Evolutionary conservation across 2,113 vertebrate genomes (phyloP).

Genomic region (Pholis gunnellus): DNA sequence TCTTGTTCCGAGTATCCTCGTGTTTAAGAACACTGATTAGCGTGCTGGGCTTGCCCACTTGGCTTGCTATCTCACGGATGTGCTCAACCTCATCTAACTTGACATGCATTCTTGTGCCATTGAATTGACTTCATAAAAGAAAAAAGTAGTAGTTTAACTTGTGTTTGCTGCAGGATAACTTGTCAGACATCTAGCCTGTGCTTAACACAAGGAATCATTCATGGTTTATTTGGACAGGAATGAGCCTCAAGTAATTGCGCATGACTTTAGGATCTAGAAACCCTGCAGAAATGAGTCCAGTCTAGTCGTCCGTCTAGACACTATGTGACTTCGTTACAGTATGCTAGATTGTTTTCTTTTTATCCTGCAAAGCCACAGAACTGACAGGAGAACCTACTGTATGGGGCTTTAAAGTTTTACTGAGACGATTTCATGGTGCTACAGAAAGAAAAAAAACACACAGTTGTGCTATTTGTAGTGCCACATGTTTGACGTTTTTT

Average conservation of each 20-base stretch:
- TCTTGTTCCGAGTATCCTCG: slow-evolving; percentile 52
- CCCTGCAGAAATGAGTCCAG: slow-evolving; percentile 66
- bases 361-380: slow-evolving; percentile 30
- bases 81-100: slow-evolving; percentile 43
- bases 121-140: slow-evolving; percentile 25
- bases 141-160: slow-evolving; percentile 18
- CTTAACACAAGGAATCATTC: slow-evolving; percentile 67
- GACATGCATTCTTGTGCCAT: slow-evolving; percentile 25
- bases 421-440: slow-evolving; percentile 1
- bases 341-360: slow-evolving; percentile 30
- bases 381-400: slow-evolving; percentile 42
- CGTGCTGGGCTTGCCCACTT: background rate
- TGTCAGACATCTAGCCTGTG: slow-evolving; percentile 46
- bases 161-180: slow-evolving; percentile 40
- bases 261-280: slow-evolving; percentile 74
- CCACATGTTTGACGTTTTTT: slow-evolving; percentile 41
- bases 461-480: slow-evolving; percentile 9
- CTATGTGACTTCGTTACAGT: slow-evolving; percentile 45
- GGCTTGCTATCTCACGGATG: slow-evolving; percentile 24
- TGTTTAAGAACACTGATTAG: slow-evolving; percentile 58
- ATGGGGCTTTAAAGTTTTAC: background rate
- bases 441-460: slow-evolving; percentile 20
- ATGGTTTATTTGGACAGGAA: slow-evolving; percentile 61
- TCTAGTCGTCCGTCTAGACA: slow-evolving; percentile 80
- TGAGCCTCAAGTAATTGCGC: slow-evolving; percentile 67